These are phyloP conservation scores for Myiothlypis chrysogaster DNA, from an alignment of 2,797 vertebrate species.

Conservation along the genomic window DNA sequence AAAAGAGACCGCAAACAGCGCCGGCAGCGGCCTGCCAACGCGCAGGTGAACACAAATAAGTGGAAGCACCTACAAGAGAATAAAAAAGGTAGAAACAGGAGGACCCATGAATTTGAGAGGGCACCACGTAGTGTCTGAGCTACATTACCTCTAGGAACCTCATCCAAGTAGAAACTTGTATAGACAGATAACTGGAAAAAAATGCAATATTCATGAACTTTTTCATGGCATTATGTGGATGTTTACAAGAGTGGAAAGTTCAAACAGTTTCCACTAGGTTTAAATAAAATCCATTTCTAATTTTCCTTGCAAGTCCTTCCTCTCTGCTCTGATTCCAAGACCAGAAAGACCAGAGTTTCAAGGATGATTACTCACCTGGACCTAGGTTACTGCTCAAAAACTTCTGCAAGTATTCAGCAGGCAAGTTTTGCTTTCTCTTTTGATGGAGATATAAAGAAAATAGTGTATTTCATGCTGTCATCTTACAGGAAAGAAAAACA, in stretches of 20 bases:
- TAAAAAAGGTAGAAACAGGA: constrained; percentile 97
- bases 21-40: constrained; percentile 84
- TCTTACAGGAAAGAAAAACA: constrained; percentile 62
- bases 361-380: constrained; percentile 35
- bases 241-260: constrained; percentile 83
- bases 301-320: constrained; percentile 61
- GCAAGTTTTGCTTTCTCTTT: constrained; percentile 64
- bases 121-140: constrained; percentile 95
- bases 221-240: constrained; percentile 84
- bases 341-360: constrained; percentile 41
- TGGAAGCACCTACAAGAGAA: constrained; percentile 98
- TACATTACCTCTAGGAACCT: constrained; percentile 79
- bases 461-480: constrained; percentile 63
- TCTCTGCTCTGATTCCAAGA: constrained; percentile 41
- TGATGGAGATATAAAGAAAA: constrained; percentile 68
- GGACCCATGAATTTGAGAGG: constrained; percentile 98
- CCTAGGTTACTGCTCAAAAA: constrained; percentile 52
- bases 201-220: constrained; percentile 83
- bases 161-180: constrained; percentile 80
- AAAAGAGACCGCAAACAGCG: constrained; percentile 94
- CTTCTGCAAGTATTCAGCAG: constrained; percentile 57
- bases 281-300: constrained; percentile 74
- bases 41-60: constrained; percentile 84
- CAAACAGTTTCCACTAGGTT: constrained; percentile 71
- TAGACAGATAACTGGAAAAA: constrained; percentile 84